Base-by-base conservation (phyloP, 2,113 vertebrate genomes). In the Dasyprocta punctata region DNA sequence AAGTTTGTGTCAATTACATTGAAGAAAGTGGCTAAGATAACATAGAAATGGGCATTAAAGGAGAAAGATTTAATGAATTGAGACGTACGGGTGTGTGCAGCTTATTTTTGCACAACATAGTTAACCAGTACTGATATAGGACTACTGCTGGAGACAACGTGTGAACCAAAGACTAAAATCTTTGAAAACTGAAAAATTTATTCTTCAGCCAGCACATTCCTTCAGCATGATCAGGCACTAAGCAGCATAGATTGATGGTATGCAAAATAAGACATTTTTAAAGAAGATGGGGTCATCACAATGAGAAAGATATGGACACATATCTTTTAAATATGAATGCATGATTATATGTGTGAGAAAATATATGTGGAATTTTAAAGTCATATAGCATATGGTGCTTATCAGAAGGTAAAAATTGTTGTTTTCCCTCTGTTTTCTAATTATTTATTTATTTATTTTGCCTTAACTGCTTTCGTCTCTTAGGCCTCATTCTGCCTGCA, bases 381-480 rank as follows among this genome's bases (percentile, higher is more conserved):
- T 38, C 60, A 19, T 2, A 33, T 19, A 65, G 11, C 16, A 24
- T 67, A 60, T 12, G 52, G 22, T 82, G 16, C 49, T 47, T 7
- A 80, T 58, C 11, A 91, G 30, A 30, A 84, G 33, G 13, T 41
- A 58, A 81, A 11, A 28, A 89, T 20, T 11, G 52, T 77, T 47
- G 2, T 49, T 82, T 80, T 81, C 8, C 47, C 38, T 63, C 30
- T 13, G n/a, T 92, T 93, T 84, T 54, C n/a, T 73, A n/a, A n/a
- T n/a, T n/a, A 28, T 49, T 63, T 2, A 26, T 58, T 7, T 92
- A 16, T 88, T 36, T 65, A 2, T 97, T 87, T 69, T 52, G 19
- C 69, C 60, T 93, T 89, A 92, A 87, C n/a, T 73, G 26, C 26
- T 92, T 95, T 92, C 47, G 33, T 85, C 77, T 54, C 75, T 77